These are phyloP conservation scores for Alethe diademata DNA, from an alignment of 2,113 vertebrate genomes.

Conservation along the genomic window DNA sequence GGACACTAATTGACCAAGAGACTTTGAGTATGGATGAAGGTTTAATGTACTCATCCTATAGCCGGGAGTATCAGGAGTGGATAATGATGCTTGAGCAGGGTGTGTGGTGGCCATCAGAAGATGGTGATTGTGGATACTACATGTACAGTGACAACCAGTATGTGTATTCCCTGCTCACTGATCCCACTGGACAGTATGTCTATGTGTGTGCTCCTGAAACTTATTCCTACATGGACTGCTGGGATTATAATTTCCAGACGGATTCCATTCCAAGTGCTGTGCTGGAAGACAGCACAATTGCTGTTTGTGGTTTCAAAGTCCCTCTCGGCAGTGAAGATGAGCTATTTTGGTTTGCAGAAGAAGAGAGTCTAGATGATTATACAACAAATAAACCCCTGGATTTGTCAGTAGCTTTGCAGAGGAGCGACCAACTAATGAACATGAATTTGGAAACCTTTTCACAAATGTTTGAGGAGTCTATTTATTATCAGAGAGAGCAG, in stretches of 20 bases:
- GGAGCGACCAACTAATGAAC: constrained; percentile 85
- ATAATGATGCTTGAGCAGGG: constrained; percentile 87
- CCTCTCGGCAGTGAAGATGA: constrained; percentile 86
- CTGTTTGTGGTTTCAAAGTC: constrained; percentile 89
- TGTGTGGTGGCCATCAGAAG: constrained; percentile 92
- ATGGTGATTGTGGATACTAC: constrained; percentile 92
- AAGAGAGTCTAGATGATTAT: constrained; percentile 75
- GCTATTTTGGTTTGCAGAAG: constrained; percentile 84
- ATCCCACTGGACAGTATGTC: constrained; percentile 87
- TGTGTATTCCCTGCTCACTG: constrained; percentile 92
- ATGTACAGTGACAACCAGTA: constrained; percentile 92
- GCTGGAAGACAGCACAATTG: constrained; percentile 80
- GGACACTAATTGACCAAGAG: constrained; percentile 65
- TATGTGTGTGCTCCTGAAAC: constrained; percentile 86
- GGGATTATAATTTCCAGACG: constrained; percentile 69
- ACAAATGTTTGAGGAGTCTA: constrained; percentile 87
- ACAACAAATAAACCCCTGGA: constrained; percentile 85
- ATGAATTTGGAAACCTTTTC: constrained; percentile 88
- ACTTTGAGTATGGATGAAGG: constrained; percentile 73
- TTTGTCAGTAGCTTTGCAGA: constrained; percentile 86
- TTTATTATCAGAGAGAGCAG: constrained; percentile 78
- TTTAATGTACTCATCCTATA: constrained; percentile 77
- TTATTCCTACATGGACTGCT: constrained; percentile 68
- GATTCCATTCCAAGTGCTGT: constrained; percentile 71
- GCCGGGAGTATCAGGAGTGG: constrained; percentile 91